Evolutionary conservation across 2,113 vertebrate species (phyloP), one percentile per base, ranked within the genome.

Genomic region (Sander lucioperca): DNA sequence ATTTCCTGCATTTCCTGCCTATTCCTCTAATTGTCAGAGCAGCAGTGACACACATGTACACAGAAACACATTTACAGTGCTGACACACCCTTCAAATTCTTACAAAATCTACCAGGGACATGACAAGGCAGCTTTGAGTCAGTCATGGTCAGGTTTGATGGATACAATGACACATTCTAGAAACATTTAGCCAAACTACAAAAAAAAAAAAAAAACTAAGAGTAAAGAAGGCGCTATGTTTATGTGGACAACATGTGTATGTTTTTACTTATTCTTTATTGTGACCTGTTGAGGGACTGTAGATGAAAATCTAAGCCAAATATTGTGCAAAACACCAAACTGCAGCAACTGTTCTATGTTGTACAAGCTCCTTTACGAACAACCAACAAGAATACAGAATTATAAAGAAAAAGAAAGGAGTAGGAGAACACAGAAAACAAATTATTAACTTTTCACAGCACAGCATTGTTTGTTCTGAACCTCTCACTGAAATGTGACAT

Each of bases 71-170:
- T 51, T 27, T 36, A 57, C n/a, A 70, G n/a, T 21, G 9, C 78
- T 10, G 77, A 86, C 84, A 89, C 88, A 58, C 85, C 81, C 88
- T 82, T 39, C 45, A 21, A 11, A 62, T 30, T 56, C 23, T 54
- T 47, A 59, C 27, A 3, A 66, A 59, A 58, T 77, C 33, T 19
- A 64, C 82, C 53, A 79, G 48, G 2, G 70, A n/a, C 72, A 80
- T 85, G 73, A 87, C 56, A 64, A 63, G 48, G 51, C 59, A 87
- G 48, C 12, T 0, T 56, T 21, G 33, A 80, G 33, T 53, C 27
- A 53, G 85, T 58, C 84, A 86, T 80, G 39, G 61, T 86, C 74
- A 56, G 5, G 5, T 76, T 79, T 78, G 51, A 80, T 61, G 84
- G 47, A 80, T 4, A 2, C 54, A 62, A 3, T 6, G 25, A 72